A percentile compares a stretch with the other conserved stretches of the same genome.
Evolutionary conservation across 2,888 invertebrate genomes (phyloP).

Genomic region (Sepioteuthis lessoniana): DNA sequence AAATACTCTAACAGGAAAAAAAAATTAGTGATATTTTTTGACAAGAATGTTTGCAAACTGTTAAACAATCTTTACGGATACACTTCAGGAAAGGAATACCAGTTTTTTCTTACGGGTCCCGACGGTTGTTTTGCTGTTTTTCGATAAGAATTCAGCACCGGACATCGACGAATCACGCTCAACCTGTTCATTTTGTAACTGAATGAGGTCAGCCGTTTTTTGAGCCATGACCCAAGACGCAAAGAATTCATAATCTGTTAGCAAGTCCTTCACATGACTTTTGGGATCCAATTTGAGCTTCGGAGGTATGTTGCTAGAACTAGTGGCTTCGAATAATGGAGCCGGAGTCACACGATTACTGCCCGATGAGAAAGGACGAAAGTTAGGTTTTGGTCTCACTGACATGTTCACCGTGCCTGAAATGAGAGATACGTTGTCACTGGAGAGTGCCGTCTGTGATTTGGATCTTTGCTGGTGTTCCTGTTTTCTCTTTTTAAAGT

Average conservation of each 20-base stretch:
- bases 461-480: not conserved
- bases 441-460: not conserved
- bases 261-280: conserved; percentile 35
- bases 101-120: conserved; percentile 25
- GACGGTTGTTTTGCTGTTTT: not conserved
- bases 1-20: no score
- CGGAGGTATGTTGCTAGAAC: no score
- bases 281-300: not conserved
- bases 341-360: conserved; percentile 4
- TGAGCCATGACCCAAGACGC: conserved; percentile 46
- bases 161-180: not conserved
- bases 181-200: not conserved
- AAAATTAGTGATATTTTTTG: no score
- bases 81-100: not conserved
- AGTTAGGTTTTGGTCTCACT: no score
- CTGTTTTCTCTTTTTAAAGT: conserved; percentile 56
- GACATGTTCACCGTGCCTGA: not conserved
- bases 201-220: not conserved
- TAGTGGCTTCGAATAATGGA: not conserved
- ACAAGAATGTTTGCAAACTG: not conserved
- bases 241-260: conserved; percentile 45
- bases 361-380: not conserved
- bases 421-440: not conserved
- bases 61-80: not conserved
- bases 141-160: not conserved